Percentiles rank a stretch among this genome's conserved stretches.
Evolutionary conservation across 2,113 vertebrate genomes (phyloP).

Genomic region (Pachypanchax playfairii): DNA sequence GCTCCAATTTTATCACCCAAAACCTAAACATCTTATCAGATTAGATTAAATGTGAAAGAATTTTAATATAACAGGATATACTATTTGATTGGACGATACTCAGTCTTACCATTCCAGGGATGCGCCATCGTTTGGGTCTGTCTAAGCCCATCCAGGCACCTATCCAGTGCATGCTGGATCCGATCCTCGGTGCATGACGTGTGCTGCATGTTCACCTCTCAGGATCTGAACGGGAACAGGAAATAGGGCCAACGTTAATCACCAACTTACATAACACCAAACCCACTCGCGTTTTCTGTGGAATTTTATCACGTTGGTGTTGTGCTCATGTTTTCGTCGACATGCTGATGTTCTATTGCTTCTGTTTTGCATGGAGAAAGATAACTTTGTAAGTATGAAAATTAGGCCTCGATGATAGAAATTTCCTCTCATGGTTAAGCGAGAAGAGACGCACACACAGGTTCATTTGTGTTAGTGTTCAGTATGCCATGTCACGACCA

Average conservation of each 20-base stretch:
- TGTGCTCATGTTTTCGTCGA: constrained; percentile 7
- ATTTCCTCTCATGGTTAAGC: constrained; percentile 20
- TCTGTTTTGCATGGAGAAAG: constrained; percentile 66
- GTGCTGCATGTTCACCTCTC: constrained; percentile 91
- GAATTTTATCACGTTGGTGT: constrained; percentile 20
- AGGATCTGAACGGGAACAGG: constrained; percentile 74
- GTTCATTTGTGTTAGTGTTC: constrained; percentile 20
- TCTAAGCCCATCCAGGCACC: constrained; percentile 90
- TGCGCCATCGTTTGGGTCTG: constrained; percentile 75
- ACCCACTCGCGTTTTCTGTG: constrained; percentile 19
- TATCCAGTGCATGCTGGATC: constrained; percentile 93
- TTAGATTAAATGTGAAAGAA: no score
- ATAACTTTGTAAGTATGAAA: constrained; percentile 56
- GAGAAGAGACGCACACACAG: constrained; percentile 12
- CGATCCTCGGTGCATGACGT: constrained; percentile 98
- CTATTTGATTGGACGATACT: not conserved
- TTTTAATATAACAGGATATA: no score
- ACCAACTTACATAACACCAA: not conserved
- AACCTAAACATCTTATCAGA: no score
- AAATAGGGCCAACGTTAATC: not conserved
- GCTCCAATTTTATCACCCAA: no score
- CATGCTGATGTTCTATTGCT: constrained; percentile 23
- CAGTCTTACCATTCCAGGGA: constrained; percentile 89
- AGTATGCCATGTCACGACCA: constrained; percentile 11
- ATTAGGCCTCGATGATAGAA: constrained; percentile 35